Evolutionary conservation across 1,140 invertebrate species (phyloP).

Genomic region (Aphidius ervi): DNA sequence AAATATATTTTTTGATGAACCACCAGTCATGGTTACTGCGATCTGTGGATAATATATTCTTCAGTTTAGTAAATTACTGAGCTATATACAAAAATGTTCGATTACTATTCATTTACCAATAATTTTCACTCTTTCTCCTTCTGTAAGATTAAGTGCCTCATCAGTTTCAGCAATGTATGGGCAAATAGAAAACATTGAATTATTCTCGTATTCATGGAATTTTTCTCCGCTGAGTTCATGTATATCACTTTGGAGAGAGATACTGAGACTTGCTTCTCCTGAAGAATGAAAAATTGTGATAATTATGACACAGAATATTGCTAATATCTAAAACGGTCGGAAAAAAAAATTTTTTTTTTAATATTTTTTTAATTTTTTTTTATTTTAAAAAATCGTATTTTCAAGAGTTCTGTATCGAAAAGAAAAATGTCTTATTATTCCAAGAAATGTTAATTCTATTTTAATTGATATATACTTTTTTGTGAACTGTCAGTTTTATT

Average conservation of each 20-base stretch:
- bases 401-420: too few species aligned
- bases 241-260: constrained; percentile 56
- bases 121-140: constrained; percentile 84
- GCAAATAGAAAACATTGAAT: constrained; percentile 76
- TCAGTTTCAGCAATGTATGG: constrained; percentile 84
- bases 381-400: too few species aligned
- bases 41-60: constrained; percentile 47
- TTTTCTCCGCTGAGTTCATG: constrained; percentile 47
- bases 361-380: too few species aligned
- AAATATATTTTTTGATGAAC: constrained; percentile 86
- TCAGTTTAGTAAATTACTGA: too few species aligned
- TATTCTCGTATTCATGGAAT: constrained; percentile 62
- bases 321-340: too few species aligned
- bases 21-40: constrained; percentile 82
- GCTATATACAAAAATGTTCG: background rate
- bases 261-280: constrained; percentile 60
- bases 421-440: too few species aligned
- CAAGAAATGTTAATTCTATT: too few species aligned
- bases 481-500: too few species aligned
- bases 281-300: constrained; percentile 24
- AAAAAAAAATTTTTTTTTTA: too few species aligned
- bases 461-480: too few species aligned
- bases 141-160: constrained; percentile 81
- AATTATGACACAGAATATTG: too few species aligned
- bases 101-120: constrained; percentile 57